phyloP scores from a whole-genome alignment of 2,888 invertebrate genomes.

The Himalopsyche japonica region DNA sequence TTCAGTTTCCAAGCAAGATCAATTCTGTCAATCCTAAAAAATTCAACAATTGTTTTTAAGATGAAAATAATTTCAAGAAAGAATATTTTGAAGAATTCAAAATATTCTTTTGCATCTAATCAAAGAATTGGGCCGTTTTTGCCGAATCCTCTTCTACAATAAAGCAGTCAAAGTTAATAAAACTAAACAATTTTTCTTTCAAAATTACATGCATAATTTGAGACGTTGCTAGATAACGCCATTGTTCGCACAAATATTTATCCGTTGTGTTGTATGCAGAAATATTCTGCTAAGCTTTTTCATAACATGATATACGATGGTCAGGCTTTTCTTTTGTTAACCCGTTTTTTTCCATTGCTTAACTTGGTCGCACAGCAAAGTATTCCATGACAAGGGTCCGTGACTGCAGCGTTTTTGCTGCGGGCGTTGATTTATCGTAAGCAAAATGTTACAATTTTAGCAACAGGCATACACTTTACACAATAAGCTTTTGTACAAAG shows the following conservation, averaged over 20 bases:
- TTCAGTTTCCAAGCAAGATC: too few species aligned
- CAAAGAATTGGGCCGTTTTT: too few species aligned
- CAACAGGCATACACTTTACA: neutral
- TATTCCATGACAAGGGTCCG: conserved; percentile 30
- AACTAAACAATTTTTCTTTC: neutral
- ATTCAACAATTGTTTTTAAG: too few species aligned
- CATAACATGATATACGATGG: conserved; percentile 20
- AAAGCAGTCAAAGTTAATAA: too few species aligned
- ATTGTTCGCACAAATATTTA: neutral
- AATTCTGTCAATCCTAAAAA: too few species aligned
- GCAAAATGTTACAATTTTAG: conserved; percentile 34
- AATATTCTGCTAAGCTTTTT: neutral
- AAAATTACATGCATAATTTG: neutral
- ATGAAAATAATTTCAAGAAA: too few species aligned
- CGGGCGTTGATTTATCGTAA: conserved; percentile 31
- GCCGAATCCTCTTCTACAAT: too few species aligned
- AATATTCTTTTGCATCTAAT: too few species aligned
- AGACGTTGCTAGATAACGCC: neutral
- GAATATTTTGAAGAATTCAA: too few species aligned
- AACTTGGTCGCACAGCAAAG: conserved; percentile 15
- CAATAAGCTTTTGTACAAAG: conserved; percentile 23
- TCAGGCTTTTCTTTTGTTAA: conserved; percentile 27
- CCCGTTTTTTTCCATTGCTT: conserved; percentile 33
- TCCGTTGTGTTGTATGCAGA: neutral
- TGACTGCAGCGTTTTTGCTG: conserved; percentile 14